Base-by-base conservation (phyloP, 2,888 invertebrate genomes). In the Matsumyia berberina region DNA sequence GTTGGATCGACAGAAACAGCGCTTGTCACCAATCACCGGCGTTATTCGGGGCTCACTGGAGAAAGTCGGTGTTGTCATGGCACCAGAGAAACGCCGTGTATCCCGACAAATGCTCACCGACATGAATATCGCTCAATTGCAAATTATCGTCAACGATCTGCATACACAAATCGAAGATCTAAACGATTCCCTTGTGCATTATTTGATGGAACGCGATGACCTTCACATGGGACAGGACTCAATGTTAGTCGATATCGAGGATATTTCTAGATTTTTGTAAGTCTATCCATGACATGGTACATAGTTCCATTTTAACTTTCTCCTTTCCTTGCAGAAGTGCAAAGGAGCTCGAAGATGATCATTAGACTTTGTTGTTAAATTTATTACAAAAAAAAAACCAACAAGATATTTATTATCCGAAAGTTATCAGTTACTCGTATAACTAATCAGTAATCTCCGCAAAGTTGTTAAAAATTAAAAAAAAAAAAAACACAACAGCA, bases 161-260 rank as follows among this genome's bases (percentile, higher is more conserved):
- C 98, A 98, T 92, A 96, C 97, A 73, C 96, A 97, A 93, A 98
- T 98, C 90, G 98, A 98, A 93, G 95, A 94, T 58, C 93, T 98
- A 87, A 99, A 99, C 92, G 97, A 97, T 91, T 95, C 95, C 74
- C 93, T 99, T 88, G 98, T 99, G 73, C 95, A 96, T 91, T 94
- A 97, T 91, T 93, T 99, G 88, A 95, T 98, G 94, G 96, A 97
- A 89, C 94, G 98, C 87, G 99, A 99, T 92, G 98, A 98, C 92
- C 93, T 98, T 58, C 98, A 98, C 92, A 98, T 99, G 98, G 97
- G 97, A 87, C 98, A 99, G 92, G 99, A 99, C 92, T 98, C 98
- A 44, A 98, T 98, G 96, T 94, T 98, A 87, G 98, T 98, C 39
- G 98, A 99, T 90, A 97, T 99, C 89, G 98, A 99, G 92, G 98